Conservation (phyloP, 2,888 invertebrate species). For the Drosophila quasianomalipes region DNA sequence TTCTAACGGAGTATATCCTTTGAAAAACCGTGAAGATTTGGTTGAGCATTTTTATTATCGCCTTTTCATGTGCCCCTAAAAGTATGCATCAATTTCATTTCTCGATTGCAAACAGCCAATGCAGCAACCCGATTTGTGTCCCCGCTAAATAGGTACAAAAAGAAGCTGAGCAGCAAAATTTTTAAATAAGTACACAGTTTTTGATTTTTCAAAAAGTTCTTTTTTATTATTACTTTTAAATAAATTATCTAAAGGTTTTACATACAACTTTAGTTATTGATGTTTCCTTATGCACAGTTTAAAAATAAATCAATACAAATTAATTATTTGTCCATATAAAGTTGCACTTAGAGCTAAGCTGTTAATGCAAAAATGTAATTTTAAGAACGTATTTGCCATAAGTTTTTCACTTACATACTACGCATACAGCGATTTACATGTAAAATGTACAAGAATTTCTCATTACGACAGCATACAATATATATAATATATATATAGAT, state of each 20-base stretch:
- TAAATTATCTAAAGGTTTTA: constrained; percentile 75
- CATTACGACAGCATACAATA: constrained; percentile 51
- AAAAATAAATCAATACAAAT: constrained; percentile 44
- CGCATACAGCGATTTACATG: constrained; percentile 31
- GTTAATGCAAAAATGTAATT: constrained; percentile 23
- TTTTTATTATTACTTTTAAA: constrained; percentile 73
- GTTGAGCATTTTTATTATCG: too few relatives aligned
- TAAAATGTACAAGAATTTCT: constrained; percentile 56
- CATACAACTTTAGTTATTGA: constrained; percentile 64
- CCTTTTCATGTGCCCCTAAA: not conserved
- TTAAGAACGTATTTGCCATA: constrained; percentile 38
- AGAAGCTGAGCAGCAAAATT: rapidly evolving
- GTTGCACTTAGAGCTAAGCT: constrained; percentile 25
- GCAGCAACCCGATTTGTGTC: not conserved
- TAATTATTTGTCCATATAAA: constrained; percentile 39
- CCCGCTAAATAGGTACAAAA: not conserved
- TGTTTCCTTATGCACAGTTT: constrained; percentile 41
- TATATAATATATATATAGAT: constrained; percentile 39
- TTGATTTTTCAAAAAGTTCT: constrained; percentile 48
- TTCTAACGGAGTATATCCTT: too few relatives aligned
- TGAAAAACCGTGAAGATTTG: too few relatives aligned
- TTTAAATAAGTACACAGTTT: rapidly evolving
- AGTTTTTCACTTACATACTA: constrained; percentile 16
- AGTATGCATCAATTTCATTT: not conserved
- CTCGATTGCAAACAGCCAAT: not conserved